A percentile compares a stretch with the other conserved stretches of the same genome.
Evolutionary conservation across 1,140 invertebrate genomes (phyloP).

Genomic region (Dinothrombium tinctorium): DNA sequence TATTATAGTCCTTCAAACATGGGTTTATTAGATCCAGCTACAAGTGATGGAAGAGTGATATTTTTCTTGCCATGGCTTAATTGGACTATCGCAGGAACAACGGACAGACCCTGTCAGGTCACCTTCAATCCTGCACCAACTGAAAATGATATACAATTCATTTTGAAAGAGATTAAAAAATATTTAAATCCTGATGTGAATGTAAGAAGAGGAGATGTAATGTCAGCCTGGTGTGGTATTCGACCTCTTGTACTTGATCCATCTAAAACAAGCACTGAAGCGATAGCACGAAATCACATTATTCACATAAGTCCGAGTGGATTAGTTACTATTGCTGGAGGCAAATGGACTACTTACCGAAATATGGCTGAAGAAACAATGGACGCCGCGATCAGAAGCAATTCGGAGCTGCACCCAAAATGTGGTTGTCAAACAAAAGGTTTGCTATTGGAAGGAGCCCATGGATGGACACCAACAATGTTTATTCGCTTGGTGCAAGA

Average conservation of each 20-base stretch:
- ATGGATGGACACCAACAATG: constrained; percentile 89
- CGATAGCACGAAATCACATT: constrained; percentile 90
- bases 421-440: constrained; percentile 56
- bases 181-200: constrained; percentile 88
- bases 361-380: constrained; percentile 92
- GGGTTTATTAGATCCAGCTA: constrained; percentile 89
- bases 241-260: constrained; percentile 89
- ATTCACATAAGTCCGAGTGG: constrained; percentile 73
- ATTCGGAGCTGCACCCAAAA: constrained; percentile 31
- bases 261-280: constrained; percentile 54
- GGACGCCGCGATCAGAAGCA: constrained; percentile 51
- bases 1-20: constrained; percentile 94
- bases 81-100: constrained; percentile 85
- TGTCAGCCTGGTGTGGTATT: constrained; percentile 95
- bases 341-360: constrained; percentile 97
- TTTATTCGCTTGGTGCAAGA: constrained; percentile 85
- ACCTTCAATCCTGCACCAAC: constrained; percentile 79
- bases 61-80: constrained; percentile 96
- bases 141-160: constrained; percentile 95
- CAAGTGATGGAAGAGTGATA: constrained; percentile 90
- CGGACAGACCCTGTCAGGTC: constrained; percentile 76
- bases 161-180: constrained; percentile 86
- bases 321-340: constrained; percentile 86
- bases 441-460: constrained; percentile 75
- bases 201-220: constrained; percentile 84